Evolutionary conservation across 2,888 invertebrate genomes (phyloP).

Genomic region (Archips crataeganus): DNA sequence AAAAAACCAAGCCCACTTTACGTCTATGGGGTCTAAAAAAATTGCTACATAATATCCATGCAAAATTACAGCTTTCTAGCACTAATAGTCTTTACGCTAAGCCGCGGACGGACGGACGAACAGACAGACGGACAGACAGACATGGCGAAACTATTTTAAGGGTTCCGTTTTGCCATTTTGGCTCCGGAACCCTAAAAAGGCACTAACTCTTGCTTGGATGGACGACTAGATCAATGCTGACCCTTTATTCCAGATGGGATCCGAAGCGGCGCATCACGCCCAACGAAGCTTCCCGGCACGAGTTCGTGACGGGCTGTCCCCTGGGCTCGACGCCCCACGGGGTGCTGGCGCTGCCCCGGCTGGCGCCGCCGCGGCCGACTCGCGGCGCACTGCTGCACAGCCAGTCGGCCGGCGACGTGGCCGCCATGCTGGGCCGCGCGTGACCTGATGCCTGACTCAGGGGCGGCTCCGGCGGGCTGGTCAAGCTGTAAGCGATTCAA

Average conservation of each 20-base stretch:
- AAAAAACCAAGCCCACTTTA: too few relatives aligned
- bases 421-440: constrained; percentile 88
- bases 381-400: constrained; percentile 85
- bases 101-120: too few relatives aligned
- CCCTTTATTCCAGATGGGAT: constrained; percentile 90
- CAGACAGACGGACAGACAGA: too few relatives aligned
- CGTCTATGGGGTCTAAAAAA: too few relatives aligned
- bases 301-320: constrained; percentile 88
- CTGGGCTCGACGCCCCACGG: constrained; percentile 74
- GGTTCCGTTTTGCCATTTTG: too few relatives aligned
- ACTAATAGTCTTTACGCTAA: too few relatives aligned
- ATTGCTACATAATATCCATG: too few relatives aligned
- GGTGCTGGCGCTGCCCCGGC: constrained; percentile 77
- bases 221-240: too few relatives aligned
- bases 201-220: too few relatives aligned
- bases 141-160: too few relatives aligned
- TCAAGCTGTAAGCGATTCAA: constrained; percentile 33
- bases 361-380: constrained; percentile 69
- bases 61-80: too few relatives aligned
- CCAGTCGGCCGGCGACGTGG: constrained; percentile 88
- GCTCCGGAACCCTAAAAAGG: too few relatives aligned
- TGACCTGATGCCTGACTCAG: constrained; percentile 78
- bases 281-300: constrained; percentile 95
- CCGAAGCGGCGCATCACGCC: constrained; percentile 96
- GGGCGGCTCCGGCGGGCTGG: constrained; percentile 56